phyloP scores from a whole-genome alignment of 2,113 vertebrate species.

The Neoarius graeffei region DNA sequence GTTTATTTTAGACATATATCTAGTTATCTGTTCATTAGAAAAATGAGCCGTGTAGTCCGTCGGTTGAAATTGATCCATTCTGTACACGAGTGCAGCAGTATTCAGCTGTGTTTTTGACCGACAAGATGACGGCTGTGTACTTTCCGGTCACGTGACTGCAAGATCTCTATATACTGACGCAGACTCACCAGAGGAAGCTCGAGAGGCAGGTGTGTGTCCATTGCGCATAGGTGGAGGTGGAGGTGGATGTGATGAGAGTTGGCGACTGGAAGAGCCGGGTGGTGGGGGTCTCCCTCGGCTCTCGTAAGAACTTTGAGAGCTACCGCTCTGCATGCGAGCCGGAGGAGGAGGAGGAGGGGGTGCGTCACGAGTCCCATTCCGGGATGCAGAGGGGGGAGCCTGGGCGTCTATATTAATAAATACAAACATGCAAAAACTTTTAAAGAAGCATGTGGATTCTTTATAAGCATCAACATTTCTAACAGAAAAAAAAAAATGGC shows the following conservation, averaged over 20 bases:
- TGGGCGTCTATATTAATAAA: slow-evolving; percentile 70
- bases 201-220: slow-evolving; percentile 81
- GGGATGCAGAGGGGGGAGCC: slow-evolving; percentile 67
- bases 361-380: slow-evolving; percentile 84
- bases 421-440: background rate
- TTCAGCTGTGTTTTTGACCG: too few relatives aligned
- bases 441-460: background rate
- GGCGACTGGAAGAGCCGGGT: slow-evolving; percentile 76
- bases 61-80: too few relatives aligned
- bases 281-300: slow-evolving; percentile 83
- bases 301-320: slow-evolving; percentile 60
- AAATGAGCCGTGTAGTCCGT: too few relatives aligned
- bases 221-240: slow-evolving; percentile 89
- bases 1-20: too few relatives aligned
- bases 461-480: slow-evolving; percentile 4
- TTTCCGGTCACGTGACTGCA: too few relatives aligned
- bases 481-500: slow-evolving; percentile 27
- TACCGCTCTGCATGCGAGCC: slow-evolving; percentile 76
- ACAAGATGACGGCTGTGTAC: too few relatives aligned
- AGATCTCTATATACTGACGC: too few relatives aligned
- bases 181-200: slow-evolving; percentile 48
- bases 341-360: slow-evolving; percentile 85
- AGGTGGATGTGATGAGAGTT: slow-evolving; percentile 77
- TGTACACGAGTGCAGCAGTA: too few relatives aligned
- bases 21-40: too few relatives aligned